phyloP scores from a whole-genome alignment of 2,113 vertebrate genomes.

The Forbesichthys agassizii region DNA sequence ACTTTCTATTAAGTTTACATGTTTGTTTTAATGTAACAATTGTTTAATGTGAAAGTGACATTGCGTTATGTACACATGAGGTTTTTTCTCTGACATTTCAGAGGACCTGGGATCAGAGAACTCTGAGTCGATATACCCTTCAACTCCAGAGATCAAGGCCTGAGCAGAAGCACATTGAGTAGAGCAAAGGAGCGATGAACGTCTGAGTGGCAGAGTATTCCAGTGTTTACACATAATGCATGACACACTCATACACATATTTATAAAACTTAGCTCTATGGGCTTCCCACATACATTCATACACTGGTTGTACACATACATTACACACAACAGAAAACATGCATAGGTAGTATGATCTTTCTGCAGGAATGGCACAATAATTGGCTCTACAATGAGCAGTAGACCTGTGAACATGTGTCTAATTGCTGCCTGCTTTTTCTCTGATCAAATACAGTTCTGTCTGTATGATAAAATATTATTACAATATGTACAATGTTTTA shows the following conservation, averaged over 20 bases:
- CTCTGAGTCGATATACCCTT: conserved; percentile 86
- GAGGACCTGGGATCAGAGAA: conserved; percentile 94
- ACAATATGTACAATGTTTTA: neutral
- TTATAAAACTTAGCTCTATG: no score
- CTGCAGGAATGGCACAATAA: neutral
- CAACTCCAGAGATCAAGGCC: conserved; percentile 91
- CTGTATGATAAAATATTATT: conserved; percentile 46
- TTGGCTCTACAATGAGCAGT: conserved; percentile 71
- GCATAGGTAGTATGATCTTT: neutral
- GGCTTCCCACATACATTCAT: neutral
- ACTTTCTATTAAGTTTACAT: neutral
- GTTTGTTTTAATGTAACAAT: neutral
- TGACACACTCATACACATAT: neutral
- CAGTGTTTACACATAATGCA: conserved; percentile 31
- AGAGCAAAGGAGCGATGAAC: conserved; percentile 12
- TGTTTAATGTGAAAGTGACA: neutral
- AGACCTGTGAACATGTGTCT: conserved; percentile 71
- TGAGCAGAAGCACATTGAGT: conserved; percentile 65
- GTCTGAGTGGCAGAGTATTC: conserved; percentile 29
- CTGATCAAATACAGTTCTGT: conserved; percentile 56
- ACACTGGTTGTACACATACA: neutral
- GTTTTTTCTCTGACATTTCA: conserved; percentile 46
- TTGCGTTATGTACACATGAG: neutral
- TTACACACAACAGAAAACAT: neutral
- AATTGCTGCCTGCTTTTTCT: conserved; percentile 81